Conservation (phyloP, 2,113 vertebrate genomes). For the Siphamia tubifer region DNA sequence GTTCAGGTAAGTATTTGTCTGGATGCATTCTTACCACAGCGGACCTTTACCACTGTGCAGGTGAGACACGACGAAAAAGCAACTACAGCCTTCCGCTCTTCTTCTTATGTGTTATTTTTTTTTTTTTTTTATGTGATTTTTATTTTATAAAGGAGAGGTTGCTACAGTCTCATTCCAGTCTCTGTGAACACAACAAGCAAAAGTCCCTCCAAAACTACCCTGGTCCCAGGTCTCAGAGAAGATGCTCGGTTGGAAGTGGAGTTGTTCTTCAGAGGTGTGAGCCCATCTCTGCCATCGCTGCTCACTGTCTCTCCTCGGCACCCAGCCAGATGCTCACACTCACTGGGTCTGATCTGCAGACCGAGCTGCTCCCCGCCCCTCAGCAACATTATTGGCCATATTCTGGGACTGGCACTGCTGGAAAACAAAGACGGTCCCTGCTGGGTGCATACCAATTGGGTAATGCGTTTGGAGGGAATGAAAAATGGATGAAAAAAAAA, state of each 20-base stretch:
- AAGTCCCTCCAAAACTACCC: not conserved
- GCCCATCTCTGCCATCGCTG: conserved; percentile 70
- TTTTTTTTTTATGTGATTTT: not conserved
- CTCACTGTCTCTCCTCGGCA: conserved; percentile 56
- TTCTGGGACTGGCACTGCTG: conserved; percentile 49
- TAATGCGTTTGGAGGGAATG: not conserved
- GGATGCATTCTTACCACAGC: conserved; percentile 84
- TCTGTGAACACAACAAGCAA: conserved; percentile 1
- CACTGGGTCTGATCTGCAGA: conserved; percentile 61
- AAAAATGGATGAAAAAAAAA: not conserved
- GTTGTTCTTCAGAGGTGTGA: conserved; percentile 70
- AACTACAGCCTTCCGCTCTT: conserved; percentile 32
- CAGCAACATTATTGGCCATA: conserved; percentile 67
- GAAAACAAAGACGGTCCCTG: conserved; percentile 37
- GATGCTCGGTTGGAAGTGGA: conserved; percentile 37
- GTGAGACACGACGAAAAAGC: conserved; percentile 66
- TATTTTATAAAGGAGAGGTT: too few relatives aligned
- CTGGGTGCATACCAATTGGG: conserved; percentile 37
- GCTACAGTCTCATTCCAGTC: conserved; percentile 27
- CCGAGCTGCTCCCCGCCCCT: conserved; percentile 71
- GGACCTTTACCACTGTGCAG: conserved; percentile 67
- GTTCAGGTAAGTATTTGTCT: conserved; percentile 91
- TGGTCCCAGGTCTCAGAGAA: conserved; percentile 24
- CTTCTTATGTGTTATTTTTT: too few relatives aligned
- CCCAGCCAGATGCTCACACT: conserved; percentile 59